Evolutionary conservation across 2,888 invertebrate genomes (phyloP).

Genomic region (Zele albiditarsus): DNA sequence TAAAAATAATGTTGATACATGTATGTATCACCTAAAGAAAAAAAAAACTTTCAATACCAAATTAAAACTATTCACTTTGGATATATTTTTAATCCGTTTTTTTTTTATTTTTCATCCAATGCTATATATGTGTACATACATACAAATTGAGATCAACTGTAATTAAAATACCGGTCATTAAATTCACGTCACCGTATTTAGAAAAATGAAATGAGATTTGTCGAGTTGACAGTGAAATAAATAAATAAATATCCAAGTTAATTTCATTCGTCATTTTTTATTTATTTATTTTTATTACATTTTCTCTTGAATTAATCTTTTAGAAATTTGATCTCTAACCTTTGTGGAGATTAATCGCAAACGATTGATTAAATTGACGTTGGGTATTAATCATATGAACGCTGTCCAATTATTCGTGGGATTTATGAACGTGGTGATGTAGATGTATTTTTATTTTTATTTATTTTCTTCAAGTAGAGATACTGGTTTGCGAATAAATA

Average conservation of each 20-base stretch:
- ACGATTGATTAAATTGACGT: constrained; percentile 11
- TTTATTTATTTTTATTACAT: not conserved
- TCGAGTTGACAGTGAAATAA: not conserved
- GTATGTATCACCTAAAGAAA: not conserved
- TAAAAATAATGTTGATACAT: not conserved
- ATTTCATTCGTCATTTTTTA: not conserved
- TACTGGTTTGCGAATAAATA: constrained; percentile 14
- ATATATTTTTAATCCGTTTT: not conserved
- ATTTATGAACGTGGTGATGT: constrained; percentile 28
- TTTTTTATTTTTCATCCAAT: not conserved
- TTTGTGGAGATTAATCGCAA: not conserved
- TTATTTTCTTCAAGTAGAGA: not conserved
- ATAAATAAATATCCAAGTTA: not conserved
- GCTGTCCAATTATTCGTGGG: constrained; percentile 21
- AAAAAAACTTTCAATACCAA: not conserved
- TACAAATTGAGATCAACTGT: not conserved
- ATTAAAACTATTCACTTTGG: not conserved
- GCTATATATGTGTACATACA: not conserved
- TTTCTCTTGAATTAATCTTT: not conserved
- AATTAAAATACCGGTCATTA: not conserved
- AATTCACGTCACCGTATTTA: not conserved
- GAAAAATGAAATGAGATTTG: not conserved
- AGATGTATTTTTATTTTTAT: not conserved
- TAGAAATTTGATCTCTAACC: constrained; percentile 3
- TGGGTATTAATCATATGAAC: not conserved